Base-by-base conservation (phyloP, 2,797 vertebrate genomes). In the Pipistrellus pipistrellus region DNA sequence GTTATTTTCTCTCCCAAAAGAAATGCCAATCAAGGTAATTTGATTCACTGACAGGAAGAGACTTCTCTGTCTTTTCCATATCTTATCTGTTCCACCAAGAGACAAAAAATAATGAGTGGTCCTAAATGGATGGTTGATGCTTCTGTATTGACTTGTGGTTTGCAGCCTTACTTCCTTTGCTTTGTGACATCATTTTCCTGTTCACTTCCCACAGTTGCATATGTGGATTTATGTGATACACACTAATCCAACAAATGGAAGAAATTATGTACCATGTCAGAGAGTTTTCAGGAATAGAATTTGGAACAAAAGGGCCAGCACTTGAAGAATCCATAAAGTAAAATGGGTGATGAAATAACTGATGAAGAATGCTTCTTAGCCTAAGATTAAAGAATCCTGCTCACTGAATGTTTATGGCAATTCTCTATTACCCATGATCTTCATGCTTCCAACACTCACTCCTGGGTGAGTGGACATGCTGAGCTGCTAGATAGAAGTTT, bases 151-250 rank as follows among this genome's bases (percentile, higher is more conserved):
- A 97, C 78, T 88, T 97, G 97, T 94, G 97, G 97, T 96, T 95
- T 92, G 55, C 66, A 94, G 90, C 41, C 85, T 88, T 72, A 90
- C 78, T 96, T 97, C 96, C 97, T 96, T 88, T 80, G 30, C 93
- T 96, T 92, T 93, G 94, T 97, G 96, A 97, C 95, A 95, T 96
- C 96, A 97, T 96, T 92, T 97, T 96, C 96, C 97, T 96, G 94
- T 64, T 95, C 95, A 92, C 92, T 96, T 95, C 96, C 94, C 94
- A 95, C 86, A 78, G 87, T 96, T 94, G 93, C 93, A 92, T 88
- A 88, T 96, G 96, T 96, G 97, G 95, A 94, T 96, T 97, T 95
- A 53, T 92, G 62, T 76, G 92, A 96, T 96, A 85, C 59, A n/a
- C 59, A 88, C 82, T 83, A 80, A 94, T 83, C 82, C 93, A 96